Conservation (phyloP, 2,113 vertebrate genomes). For the Dunckerocampus dactyliophorus region DNA sequence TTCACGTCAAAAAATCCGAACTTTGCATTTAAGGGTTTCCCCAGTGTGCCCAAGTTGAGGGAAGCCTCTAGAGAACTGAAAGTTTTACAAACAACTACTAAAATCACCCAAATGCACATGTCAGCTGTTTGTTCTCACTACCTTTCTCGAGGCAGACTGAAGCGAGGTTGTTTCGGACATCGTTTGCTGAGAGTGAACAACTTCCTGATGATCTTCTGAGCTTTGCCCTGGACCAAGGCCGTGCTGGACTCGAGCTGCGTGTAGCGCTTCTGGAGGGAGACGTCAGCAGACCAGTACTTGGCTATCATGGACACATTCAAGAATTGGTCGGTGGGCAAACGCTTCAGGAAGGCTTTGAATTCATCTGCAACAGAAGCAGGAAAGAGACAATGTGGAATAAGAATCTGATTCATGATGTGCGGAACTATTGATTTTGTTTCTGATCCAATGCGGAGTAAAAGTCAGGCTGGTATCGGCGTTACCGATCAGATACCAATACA, state of each 20-base stretch:
- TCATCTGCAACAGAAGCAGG: slow-evolving; percentile 75
- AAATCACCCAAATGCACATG: neutral
- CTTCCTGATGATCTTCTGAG: slow-evolving; percentile 83
- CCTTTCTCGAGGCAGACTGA: slow-evolving; percentile 90
- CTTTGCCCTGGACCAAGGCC: slow-evolving; percentile 81
- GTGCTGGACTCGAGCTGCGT: slow-evolving; percentile 82
- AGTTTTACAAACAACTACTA: slow-evolving; percentile 10
- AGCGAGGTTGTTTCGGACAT: slow-evolving; percentile 86
- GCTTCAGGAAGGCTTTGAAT: slow-evolving; percentile 87
- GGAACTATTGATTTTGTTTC: too few species aligned
- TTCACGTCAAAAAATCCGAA: too few species aligned
- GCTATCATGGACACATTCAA: slow-evolving; percentile 85
- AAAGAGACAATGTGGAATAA: neutral
- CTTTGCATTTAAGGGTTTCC: slow-evolving; percentile 17
- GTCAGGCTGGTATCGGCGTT: too few species aligned
- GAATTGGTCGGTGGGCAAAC: slow-evolving; percentile 83
- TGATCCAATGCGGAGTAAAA: too few species aligned
- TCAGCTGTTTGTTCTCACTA: slow-evolving; percentile 47
- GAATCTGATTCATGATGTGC: too few species aligned
- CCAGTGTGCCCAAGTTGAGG: neutral
- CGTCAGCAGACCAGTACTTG: slow-evolving; percentile 86
- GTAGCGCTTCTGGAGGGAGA: slow-evolving; percentile 83
- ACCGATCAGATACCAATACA: too few species aligned
- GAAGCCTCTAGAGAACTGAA: neutral
- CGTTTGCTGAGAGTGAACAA: slow-evolving; percentile 95